A percentile compares a stretch with the other conserved stretches of the same genome.
phyloP scores from a whole-genome alignment of 1,140 invertebrate species.

The Glomeris maerens region DNA sequence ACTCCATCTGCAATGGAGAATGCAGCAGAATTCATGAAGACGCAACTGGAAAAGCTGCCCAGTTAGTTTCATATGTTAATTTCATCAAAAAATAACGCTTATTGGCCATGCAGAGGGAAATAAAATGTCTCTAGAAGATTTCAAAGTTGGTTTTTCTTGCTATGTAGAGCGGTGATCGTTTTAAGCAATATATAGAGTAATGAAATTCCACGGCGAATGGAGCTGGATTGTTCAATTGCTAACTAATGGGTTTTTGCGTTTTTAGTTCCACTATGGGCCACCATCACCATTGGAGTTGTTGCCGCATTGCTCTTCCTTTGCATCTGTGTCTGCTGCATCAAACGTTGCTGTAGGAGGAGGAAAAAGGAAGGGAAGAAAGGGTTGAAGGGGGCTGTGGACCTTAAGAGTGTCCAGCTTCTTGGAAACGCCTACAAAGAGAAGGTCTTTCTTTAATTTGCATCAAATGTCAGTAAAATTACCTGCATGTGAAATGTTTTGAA shows the following conservation, averaged over 20 bases:
- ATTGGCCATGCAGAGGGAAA: too few species aligned
- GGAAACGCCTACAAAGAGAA: slow-evolving; percentile 96
- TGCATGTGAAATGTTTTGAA: too few species aligned
- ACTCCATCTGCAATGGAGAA: not conserved
- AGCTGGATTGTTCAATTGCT: not conserved
- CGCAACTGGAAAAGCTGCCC: not conserved
- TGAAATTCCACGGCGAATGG: not conserved
- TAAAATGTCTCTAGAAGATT: not conserved
- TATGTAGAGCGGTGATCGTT: too few species aligned
- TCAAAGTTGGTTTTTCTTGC: not conserved
- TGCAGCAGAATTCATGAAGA: not conserved
- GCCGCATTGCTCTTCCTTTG: slow-evolving; percentile 65
- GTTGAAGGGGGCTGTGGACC: slow-evolving; percentile 80
- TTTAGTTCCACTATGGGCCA: slow-evolving; percentile 9
- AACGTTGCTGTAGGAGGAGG: slow-evolving; percentile 83
- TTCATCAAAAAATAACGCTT: too few species aligned
- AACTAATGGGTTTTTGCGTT: not conserved
- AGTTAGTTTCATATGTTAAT: not conserved
- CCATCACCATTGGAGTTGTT: slow-evolving; percentile 2
- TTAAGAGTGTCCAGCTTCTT: slow-evolving; percentile 88
- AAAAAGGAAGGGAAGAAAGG: slow-evolving; percentile 94
- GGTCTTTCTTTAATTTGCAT: slow-evolving; percentile 46
- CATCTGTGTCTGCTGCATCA: slow-evolving; percentile 81
- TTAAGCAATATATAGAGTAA: too few species aligned
- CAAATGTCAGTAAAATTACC: too few species aligned